A percentile compares a stretch with the other conserved stretches of the same genome.
Evolutionary conservation across 2,113 vertebrate species (phyloP).

Genomic region (Dendropsophus ebraccatus): DNA sequence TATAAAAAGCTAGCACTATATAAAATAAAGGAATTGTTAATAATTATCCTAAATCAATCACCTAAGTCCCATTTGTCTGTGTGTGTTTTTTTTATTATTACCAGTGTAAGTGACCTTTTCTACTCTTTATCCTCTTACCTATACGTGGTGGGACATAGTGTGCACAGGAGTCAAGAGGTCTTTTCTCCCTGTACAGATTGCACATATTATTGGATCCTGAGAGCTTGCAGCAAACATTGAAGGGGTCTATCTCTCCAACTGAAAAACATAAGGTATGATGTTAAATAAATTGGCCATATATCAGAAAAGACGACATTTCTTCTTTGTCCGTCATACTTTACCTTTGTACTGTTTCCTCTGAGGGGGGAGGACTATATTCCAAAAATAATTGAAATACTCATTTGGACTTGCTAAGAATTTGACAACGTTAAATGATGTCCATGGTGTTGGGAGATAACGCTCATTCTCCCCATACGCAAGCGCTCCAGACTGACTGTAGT

Average conservation of each 20-base stretch:
- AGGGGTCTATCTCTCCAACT: constrained; percentile 41
- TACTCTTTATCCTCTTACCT: background rate
- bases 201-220: constrained; percentile 32
- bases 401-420: background rate
- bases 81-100: too few relatives aligned
- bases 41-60: too few relatives aligned
- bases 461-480: constrained; percentile 37
- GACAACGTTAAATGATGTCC: constrained; percentile 10
- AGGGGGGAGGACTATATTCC: constrained; percentile 23
- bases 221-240: constrained; percentile 23
- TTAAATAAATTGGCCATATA: background rate
- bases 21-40: too few relatives aligned
- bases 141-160: constrained; percentile 28
- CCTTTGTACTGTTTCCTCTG: constrained; percentile 28
- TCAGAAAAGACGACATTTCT: too few relatives aligned
- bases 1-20: too few relatives aligned
- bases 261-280: background rate
- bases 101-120: background rate
- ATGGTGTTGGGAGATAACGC: constrained; percentile 30
- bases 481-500: constrained; percentile 33
- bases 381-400: constrained; percentile 17
- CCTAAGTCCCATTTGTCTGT: too few relatives aligned
- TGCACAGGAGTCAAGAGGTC: constrained; percentile 25
- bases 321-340: background rate
- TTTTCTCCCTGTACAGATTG: constrained; percentile 37